Evolutionary conservation across 1,140 invertebrate species (phyloP), one percentile per base, ranked within the genome.

Genomic region (Drosophila sturtevanti): DNA sequence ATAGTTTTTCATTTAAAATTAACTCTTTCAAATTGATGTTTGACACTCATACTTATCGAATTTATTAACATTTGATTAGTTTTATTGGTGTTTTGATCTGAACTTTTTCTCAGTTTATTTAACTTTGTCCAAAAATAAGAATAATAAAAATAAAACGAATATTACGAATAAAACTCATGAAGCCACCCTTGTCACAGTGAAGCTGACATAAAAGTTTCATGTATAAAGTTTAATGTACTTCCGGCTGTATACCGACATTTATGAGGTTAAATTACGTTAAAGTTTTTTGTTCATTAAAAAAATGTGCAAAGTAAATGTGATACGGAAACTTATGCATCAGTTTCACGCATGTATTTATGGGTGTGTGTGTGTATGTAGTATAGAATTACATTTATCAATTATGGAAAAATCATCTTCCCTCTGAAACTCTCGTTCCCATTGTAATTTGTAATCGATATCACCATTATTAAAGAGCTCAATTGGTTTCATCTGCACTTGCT

Each of bases 351-450:
- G 1, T 18, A 2, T 9, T 10, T 21, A 21, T 21, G 22, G n/a
- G 22, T 7, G 24, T 10, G 24, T 16, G 4, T n/a, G 16, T 54
- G n/a, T 24, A 22, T 54, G 48, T 1, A 18, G 22, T 54, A 27
- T 27, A 54, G 4, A 27, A 24, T 54, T 27, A n/a, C n/a, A 27
- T 54, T 54, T 7, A 27, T 60, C n/a, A 60, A 22, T 14, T 27
- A 59, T 24, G 0, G 24, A 21, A n/a, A 34, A 44, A 51, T 81
- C 73, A 6, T 63, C 44, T 1, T 54, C 31, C 2, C 2, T 31
- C 18, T 87, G 82, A 21, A 86, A 79, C 18, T 81, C 44, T 10
- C 51, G 52, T 24, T 86, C 81, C 81, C 81, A 86, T 0, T 69
- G 35, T 38, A 86, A 38, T 52, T 65, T 72, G 37, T 51, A 86